Conservation (phyloP, 2,888 invertebrate species). For the Protodeltote pygarga region DNA sequence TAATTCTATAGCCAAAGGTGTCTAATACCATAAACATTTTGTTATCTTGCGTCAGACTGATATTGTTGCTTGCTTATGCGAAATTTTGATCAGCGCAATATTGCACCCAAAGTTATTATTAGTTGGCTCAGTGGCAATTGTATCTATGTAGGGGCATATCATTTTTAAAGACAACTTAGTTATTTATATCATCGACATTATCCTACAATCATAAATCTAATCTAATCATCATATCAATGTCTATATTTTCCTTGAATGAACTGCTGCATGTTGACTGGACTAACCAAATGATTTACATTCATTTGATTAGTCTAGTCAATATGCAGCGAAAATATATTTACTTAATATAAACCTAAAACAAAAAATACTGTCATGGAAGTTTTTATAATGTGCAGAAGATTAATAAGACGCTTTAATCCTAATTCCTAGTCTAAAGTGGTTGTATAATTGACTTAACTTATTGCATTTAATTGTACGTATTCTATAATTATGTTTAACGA, state of each 20-base stretch:
- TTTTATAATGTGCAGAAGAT: conserved; percentile 32
- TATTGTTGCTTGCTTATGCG: conserved; percentile 6
- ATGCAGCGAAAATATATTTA: too few species aligned
- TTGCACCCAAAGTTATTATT: background rate
- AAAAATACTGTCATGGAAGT: conserved; percentile 23
- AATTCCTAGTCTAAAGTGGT: conserved; percentile 16
- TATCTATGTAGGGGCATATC: too few species aligned
- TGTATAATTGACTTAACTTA: conserved; percentile 21
- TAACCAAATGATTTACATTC: too few species aligned
- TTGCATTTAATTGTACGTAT: conserved; percentile 32
- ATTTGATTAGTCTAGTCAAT: too few species aligned
- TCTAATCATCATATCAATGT: too few species aligned
- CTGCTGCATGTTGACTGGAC: too few species aligned
- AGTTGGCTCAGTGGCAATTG: background rate
- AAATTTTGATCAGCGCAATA: conserved; percentile 5
- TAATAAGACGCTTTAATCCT: conserved; percentile 15
- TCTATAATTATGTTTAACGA: too few species aligned
- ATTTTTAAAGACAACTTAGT: too few species aligned
- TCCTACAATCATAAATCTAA: too few species aligned
- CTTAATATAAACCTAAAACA: conserved; percentile 16
- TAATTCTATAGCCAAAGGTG: conserved; percentile 39
- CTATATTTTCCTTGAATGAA: too few species aligned
- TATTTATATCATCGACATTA: too few species aligned
- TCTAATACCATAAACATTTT: conserved; percentile 34
- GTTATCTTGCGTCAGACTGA: conserved; percentile 19